These are phyloP conservation scores for Lampris incognitus DNA, from an alignment of 2,113 vertebrate genomes.

Conservation along the genomic window DNA sequence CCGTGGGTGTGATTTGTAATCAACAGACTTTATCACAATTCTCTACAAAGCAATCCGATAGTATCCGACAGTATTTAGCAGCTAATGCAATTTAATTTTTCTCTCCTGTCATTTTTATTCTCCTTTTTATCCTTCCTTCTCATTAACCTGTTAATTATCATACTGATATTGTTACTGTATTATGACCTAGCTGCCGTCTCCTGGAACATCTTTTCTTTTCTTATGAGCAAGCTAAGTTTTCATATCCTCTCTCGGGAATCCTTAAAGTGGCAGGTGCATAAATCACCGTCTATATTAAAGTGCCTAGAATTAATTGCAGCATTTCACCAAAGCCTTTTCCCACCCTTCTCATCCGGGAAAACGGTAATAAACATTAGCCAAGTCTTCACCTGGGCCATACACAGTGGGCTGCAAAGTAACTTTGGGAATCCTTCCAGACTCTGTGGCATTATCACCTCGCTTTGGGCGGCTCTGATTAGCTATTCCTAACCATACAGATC, in stretches of 20 bases:
- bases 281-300: neutral
- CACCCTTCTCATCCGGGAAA: neutral
- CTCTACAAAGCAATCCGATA: too few relatives aligned
- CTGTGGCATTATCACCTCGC: conserved; percentile 60
- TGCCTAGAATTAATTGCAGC: neutral
- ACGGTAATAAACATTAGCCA: conserved; percentile 2
- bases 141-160: conserved; percentile 2
- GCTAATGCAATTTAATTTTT: neutral
- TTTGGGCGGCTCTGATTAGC: conserved; percentile 72
- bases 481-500: conserved; percentile 70
- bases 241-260: neutral
- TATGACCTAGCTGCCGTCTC: neutral
- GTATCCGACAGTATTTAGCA: neutral
- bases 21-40: too few relatives aligned
- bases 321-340: neutral
- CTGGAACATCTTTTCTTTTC: neutral
- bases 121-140: neutral
- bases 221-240: neutral
- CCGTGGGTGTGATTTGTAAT: too few relatives aligned
- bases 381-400: conserved; percentile 9
- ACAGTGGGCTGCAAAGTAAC: conserved; percentile 38
- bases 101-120: neutral
- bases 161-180: neutral
- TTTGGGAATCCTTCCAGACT: conserved; percentile 47
- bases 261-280: neutral